Percentiles rank a stretch among this genome's conserved stretches.
phyloP scores from a whole-genome alignment of 2,797 vertebrate species.

The Setipinna tenuifilis region DNA sequence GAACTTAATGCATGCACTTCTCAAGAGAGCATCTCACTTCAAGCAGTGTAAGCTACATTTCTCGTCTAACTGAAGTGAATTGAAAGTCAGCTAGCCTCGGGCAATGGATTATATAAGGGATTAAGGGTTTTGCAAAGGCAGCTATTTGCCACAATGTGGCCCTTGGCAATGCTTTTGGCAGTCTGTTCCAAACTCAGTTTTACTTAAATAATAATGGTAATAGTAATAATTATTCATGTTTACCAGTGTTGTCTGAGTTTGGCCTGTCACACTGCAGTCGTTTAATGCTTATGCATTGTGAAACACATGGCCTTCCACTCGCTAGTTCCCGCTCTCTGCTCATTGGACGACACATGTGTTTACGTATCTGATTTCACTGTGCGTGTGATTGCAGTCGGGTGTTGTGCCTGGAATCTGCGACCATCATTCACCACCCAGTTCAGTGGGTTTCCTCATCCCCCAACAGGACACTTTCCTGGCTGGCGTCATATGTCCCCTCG shows the following conservation, averaged over 20 bases:
- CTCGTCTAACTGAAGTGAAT: not conserved
- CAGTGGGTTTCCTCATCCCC: constrained; percentile 37
- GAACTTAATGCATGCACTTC: not conserved
- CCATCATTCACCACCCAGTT: constrained; percentile 46
- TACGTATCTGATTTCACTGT: constrained; percentile 57
- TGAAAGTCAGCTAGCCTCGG: not conserved
- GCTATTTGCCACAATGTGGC: not conserved
- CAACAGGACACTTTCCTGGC: constrained; percentile 25
- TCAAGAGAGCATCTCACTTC: not conserved
- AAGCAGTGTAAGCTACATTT: not conserved
- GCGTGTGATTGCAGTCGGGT: constrained; percentile 41
- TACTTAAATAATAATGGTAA: not conserved
- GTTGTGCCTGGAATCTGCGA: constrained; percentile 52
- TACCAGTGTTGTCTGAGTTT: not conserved
- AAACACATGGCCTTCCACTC: not conserved
- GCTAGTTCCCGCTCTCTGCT: not conserved
- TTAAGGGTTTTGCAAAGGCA: not conserved
- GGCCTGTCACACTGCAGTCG: not conserved
- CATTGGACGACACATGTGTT: constrained; percentile 30
- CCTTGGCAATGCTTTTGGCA: not conserved
- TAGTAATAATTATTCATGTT: too few species aligned
- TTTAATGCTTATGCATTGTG: constrained; percentile 3
- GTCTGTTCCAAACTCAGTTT: not conserved
- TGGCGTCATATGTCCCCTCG: not conserved
- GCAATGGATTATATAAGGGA: not conserved